Evolutionary conservation across 2,113 vertebrate species (phyloP).

Genomic region (Scortum barcoo): DNA sequence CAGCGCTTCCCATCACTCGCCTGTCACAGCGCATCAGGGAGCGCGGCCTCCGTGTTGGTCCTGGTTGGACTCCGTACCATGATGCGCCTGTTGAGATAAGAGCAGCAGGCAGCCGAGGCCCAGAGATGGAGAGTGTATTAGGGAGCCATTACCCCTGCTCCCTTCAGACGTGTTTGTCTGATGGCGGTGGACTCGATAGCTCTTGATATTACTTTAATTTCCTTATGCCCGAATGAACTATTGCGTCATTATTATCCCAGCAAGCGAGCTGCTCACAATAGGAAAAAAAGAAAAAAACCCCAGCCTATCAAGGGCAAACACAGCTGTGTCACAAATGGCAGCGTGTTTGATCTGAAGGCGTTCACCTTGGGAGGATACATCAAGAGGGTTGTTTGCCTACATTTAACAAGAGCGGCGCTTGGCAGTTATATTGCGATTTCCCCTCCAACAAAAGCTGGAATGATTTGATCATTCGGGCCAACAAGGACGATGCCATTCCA

Average conservation of each 20-base stretch:
- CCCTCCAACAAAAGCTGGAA: conserved; percentile 29
- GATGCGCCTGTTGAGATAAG: conserved; percentile 58
- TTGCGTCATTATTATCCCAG: conserved; percentile 36
- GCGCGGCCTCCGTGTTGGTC: neutral
- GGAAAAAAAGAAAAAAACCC: no score
- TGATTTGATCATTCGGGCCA: conserved; percentile 36
- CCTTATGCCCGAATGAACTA: conserved; percentile 37
- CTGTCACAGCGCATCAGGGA: conserved; percentile 39
- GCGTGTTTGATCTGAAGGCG: conserved; percentile 22
- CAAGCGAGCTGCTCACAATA: conserved; percentile 10
- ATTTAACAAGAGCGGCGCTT: conserved; percentile 6
- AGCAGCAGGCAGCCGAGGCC: conserved; percentile 52
- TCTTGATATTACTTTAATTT: conserved; percentile 49
- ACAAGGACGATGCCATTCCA: conserved; percentile 35
- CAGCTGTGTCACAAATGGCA: conserved; percentile 26
- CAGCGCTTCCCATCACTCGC: conserved; percentile 27
- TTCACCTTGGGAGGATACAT: conserved; percentile 5
- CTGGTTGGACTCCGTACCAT: conserved; percentile 25
- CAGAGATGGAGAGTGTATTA: conserved; percentile 41
- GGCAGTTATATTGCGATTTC: conserved; percentile 6
- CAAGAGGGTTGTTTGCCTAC: conserved; percentile 16
- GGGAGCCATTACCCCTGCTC: conserved; percentile 58
- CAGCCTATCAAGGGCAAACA: conserved; percentile 47
- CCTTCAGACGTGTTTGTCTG: conserved; percentile 30
- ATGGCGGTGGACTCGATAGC: conserved; percentile 25